These are phyloP conservation scores for Isurus oxyrinchus DNA, from an alignment of 2,113 vertebrate genomes.

Conservation along the genomic window DNA sequence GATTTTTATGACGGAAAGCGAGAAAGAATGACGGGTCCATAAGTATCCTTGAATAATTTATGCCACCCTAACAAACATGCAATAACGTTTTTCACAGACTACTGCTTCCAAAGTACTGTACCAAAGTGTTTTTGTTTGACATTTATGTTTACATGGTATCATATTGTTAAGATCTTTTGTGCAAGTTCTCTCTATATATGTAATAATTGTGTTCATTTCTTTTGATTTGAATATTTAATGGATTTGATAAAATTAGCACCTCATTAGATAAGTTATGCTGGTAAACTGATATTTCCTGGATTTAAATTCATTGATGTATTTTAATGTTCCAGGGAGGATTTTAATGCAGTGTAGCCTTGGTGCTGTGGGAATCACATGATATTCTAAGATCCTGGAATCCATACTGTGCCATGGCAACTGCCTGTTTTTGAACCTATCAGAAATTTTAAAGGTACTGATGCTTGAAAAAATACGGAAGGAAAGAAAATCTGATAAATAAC, in stretches of 20 bases:
- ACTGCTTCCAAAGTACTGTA: not conserved
- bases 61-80: not conserved
- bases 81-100: not conserved
- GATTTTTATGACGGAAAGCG: not conserved
- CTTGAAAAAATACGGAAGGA: not conserved
- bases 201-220: not conserved
- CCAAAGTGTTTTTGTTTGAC: not conserved
- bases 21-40: not conserved
- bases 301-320: not conserved
- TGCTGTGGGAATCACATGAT: constrained; percentile 25
- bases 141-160: not conserved
- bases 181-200: not conserved
- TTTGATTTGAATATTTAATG: not conserved
- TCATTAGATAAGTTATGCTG: not conserved
- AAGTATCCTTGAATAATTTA: not conserved
- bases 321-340: constrained; percentile 8
- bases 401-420: constrained; percentile 31
- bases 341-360: not conserved
- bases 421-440: not conserved
- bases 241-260: not conserved
- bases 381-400: not conserved
- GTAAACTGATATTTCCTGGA: not conserved
- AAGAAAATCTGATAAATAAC: constrained; percentile 5
- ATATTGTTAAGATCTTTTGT: not conserved
- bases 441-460: not conserved